Base-by-base conservation (phyloP, 2,888 invertebrate genomes). In the Scrobipalpa atriplicella region DNA sequence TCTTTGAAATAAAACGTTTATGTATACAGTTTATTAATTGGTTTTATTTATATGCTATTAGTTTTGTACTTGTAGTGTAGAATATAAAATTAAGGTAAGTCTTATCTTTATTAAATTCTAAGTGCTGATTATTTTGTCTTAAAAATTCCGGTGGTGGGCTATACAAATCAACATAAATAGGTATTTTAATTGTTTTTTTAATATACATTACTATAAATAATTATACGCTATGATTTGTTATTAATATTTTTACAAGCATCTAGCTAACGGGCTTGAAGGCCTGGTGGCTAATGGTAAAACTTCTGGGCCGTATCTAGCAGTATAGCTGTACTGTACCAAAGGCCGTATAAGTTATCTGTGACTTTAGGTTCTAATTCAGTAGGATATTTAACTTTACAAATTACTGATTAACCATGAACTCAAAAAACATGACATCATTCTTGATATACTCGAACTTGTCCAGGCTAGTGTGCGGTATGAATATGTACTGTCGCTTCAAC, bases 381-480 rank as follows among this genome's bases (percentile, higher is more conserved):
- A n/a, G n/a, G n/a, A n/a, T n/a, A n/a, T n/a, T n/a, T n/a, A n/a
- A n/a, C n/a, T n/a, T n/a, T n/a, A 9, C 70, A 52, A 62, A 11
- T 64, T 10, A 89, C 66, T 86, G 84, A 58, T 83, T 85, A 9
- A 89, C 89, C 71, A 92, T 75, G 71, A 95, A 91, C 78, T 95
- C 95, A 0, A 95, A 69, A 73, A 94, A 95, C 78, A 95, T 85
- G 0, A 93, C 92, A 68, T 95, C 93, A 62, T 94, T 92, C 74
- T 94, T 94, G 0, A 94, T 77, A 69, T 94, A 95, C 52, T 93
- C 91, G 66, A 94, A 90, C 83, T 95, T 94, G 69, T 94, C 93
- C 8, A 95, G 72, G 51, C 93, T 94, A 0, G 93, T 90, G 78
- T 95, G 95, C 0, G 95, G 95, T 68, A 95, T 94, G 81, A 95